Conservation (phyloP, 2,888 invertebrate species). For the Coronaproctus castanopsis region DNA sequence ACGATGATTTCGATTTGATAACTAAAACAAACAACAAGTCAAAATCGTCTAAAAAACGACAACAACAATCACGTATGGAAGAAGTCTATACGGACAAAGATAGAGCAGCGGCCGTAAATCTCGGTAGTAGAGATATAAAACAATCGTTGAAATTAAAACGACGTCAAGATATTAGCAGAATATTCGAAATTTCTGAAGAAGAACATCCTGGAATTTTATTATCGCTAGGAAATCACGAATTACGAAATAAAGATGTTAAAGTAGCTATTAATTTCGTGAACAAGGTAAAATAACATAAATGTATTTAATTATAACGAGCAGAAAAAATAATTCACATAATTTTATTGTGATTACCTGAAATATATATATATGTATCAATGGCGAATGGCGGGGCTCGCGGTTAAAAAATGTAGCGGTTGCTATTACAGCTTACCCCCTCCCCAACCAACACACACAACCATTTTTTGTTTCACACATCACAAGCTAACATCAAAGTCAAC, state of each 20-base stretch:
- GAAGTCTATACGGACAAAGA: constrained; percentile 80
- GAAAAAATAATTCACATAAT: too few species aligned
- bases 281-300: constrained; percentile 55
- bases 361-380: too few species aligned
- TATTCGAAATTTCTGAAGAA: constrained; percentile 52
- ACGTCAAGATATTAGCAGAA: constrained; percentile 50
- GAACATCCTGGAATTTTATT: constrained; percentile 55
- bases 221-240: constrained; percentile 53
- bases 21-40: constrained; percentile 8
- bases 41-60: constrained; percentile 8
- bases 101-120: constrained; percentile 67
- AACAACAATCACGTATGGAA: constrained; percentile 28
- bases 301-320: too few species aligned
- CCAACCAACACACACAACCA: too few species aligned
- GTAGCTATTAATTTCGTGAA: constrained; percentile 55
- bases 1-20: background rate
- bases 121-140: constrained; percentile 72
- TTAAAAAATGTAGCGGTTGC: too few species aligned
- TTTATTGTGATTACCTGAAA: too few species aligned
- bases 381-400: too few species aligned
- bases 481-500: too few species aligned
- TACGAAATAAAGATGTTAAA: constrained; percentile 48
- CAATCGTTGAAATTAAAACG: constrained; percentile 60
- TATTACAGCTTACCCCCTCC: too few species aligned
- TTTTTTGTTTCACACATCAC: too few species aligned